Evolutionary conservation across 2,113 vertebrate genomes (phyloP).

Genomic region (Tauraco erythrolophus): DNA sequence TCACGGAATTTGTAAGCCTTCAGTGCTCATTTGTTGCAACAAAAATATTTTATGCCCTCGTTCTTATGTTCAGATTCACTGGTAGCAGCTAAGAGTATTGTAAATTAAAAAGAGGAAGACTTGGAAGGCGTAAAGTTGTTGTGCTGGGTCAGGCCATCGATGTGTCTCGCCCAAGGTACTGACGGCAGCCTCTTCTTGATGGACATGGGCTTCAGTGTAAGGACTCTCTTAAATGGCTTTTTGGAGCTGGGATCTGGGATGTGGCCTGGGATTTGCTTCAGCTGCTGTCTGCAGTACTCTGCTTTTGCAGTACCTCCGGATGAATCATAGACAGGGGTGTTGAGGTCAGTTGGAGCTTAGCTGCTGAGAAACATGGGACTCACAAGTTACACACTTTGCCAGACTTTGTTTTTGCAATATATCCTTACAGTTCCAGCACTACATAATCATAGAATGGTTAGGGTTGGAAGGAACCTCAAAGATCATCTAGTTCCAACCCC

Average conservation of each 20-base stretch:
- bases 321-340: no score
- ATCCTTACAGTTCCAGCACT: neutral
- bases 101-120: neutral
- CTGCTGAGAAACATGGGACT: neutral
- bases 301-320: neutral
- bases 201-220: neutral
- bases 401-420: neutral
- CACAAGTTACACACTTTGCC: neutral
- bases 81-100: neutral
- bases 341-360: neutral
- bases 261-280: neutral
- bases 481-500: no score
- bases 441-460: no score
- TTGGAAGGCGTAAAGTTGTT: neutral
- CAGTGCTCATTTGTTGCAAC: neutral
- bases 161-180: neutral
- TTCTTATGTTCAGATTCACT: rapidly evolving
- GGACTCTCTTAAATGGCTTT: neutral
- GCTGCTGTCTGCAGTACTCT: neutral
- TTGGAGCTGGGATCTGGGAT: neutral
- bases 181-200: neutral
- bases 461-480: no score
- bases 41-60: neutral
- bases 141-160: rapidly evolving
- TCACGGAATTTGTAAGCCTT: neutral